These are phyloP conservation scores for Adelges cooleyi DNA, from an alignment of 1,140 invertebrate species.

Conservation along the genomic window DNA sequence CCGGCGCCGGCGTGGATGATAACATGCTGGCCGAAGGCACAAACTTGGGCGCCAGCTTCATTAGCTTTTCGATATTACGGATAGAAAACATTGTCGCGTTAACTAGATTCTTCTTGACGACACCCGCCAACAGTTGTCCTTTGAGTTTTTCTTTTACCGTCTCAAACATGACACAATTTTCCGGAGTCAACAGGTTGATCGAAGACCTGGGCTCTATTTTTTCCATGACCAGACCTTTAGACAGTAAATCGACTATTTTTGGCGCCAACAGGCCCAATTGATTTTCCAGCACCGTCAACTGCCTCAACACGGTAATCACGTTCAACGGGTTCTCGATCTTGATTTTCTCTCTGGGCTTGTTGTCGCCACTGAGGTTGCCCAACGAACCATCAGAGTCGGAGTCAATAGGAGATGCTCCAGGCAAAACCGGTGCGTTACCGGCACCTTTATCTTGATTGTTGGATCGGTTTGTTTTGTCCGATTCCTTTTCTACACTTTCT, in stretches of 20 bases:
- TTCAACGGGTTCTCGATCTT: slow-evolving; percentile 30
- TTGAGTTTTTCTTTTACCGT: slow-evolving; percentile 74
- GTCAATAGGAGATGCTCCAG: slow-evolving; percentile 20
- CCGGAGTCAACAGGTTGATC: slow-evolving; percentile 53
- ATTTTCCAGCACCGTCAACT: slow-evolving; percentile 65
- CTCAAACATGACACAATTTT: slow-evolving; percentile 61
- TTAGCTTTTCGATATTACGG: slow-evolving; percentile 34
- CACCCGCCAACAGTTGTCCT: slow-evolving; percentile 62
- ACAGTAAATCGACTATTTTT: slow-evolving; percentile 57
- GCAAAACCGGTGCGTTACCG: background rate
- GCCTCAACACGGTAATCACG: slow-evolving; percentile 55
- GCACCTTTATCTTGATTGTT: background rate
- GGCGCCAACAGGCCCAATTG: slow-evolving; percentile 68
- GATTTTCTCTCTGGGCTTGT: slow-evolving; percentile 26
- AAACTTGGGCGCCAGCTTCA: slow-evolving; percentile 32
- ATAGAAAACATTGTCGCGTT: slow-evolving; percentile 48
- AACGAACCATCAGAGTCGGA: slow-evolving; percentile 32
- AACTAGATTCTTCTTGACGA: slow-evolving; percentile 52
- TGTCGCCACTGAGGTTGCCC: slow-evolving; percentile 32
- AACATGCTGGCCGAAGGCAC: background rate
- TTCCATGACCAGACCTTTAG: slow-evolving; percentile 61
- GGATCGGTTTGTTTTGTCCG: background rate
- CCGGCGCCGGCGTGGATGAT: background rate
- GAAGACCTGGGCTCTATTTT: slow-evolving; percentile 59
- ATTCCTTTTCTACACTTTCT: background rate